Evolutionary conservation across 2,888 invertebrate genomes (phyloP).

Genomic region (Drosophila multiciliata): DNA sequence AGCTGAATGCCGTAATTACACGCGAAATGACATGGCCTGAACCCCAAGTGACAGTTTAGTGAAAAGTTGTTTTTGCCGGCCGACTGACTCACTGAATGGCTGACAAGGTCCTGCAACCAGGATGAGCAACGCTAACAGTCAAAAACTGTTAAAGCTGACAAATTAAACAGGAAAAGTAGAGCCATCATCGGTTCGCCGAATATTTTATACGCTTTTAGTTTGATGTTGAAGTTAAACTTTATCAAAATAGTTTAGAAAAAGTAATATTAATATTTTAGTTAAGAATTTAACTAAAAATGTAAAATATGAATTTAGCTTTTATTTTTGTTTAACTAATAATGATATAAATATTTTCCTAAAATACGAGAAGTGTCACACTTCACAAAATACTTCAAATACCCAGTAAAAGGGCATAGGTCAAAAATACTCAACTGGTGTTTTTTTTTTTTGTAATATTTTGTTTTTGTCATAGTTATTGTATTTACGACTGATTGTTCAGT

Average conservation of each 20-base stretch:
- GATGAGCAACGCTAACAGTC: constrained; percentile 35
- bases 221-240: no score
- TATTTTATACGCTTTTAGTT: neutral
- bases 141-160: constrained; percentile 56
- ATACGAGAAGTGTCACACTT: neutral
- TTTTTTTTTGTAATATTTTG: constrained; percentile 7
- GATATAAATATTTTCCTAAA: neutral
- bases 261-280: neutral
- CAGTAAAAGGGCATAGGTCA: neutral
- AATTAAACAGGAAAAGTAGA: constrained; percentile 48
- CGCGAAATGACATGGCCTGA: constrained; percentile 72
- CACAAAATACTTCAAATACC: neutral
- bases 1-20: constrained; percentile 66
- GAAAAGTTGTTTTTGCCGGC: constrained; percentile 67
- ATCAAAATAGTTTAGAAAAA: no score
- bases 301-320: neutral
- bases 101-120: constrained; percentile 48
- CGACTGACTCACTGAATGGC: constrained; percentile 23
- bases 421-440: constrained; percentile 16
- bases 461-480: constrained; percentile 4
- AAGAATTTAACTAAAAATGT: neutral
- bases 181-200: neutral
- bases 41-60: constrained; percentile 70
- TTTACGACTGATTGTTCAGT: constrained; percentile 7
- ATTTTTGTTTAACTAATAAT: neutral